Base-by-base conservation (phyloP, 2,888 invertebrate species). In the Schizotus pectinicornis region DNA sequence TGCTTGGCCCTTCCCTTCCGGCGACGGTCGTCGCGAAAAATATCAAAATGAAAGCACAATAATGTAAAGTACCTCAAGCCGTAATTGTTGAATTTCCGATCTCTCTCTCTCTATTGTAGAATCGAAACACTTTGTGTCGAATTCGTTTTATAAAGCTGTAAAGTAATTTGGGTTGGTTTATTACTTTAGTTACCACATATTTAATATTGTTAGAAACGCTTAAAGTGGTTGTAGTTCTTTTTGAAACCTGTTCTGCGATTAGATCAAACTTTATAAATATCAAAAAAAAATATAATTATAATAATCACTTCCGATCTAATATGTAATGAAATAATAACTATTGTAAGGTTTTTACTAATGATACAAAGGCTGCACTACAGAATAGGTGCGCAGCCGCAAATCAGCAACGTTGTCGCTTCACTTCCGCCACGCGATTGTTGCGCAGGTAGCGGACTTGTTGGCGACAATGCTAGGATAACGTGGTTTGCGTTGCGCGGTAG, bases 301-400 rank as follows among this genome's bases (percentile, higher is more conserved):
- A 55, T 66, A 68, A 62, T 67, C 68, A 70, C 71, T 68, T 68
- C 67, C 67, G 67, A 63, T 68, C 68, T 66, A 65, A 62, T n/a
- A n/a, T 67, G 61, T 60, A 61, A 67, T 63, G 56, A 67, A 70
- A 64, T 73, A 67, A 70, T 64, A 69, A 70, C 68, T 68, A 70
- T 69, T 69, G 54, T 73, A 70, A 71, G 71, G 64, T 73, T 73
- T 72, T 70, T 73, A 74, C 71, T 74, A 75, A 71, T 73, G 73
- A 74, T 68, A 70, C 71, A 74, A 77, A 78, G 77, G 77, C 77
- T 78, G 77, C 77, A 78, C 77, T 73, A 74, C 72, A 74, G 67
- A 72, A 68, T 69, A 70, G 70, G 65, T 64, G 61, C 60, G 54
- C 54, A 31, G 46, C 39, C n/a, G 54, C 35, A 30, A 14, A 37